These are phyloP conservation scores for Pseudonaja textilis DNA, from an alignment of 2,113 vertebrate genomes.

Conservation along the genomic window DNA sequence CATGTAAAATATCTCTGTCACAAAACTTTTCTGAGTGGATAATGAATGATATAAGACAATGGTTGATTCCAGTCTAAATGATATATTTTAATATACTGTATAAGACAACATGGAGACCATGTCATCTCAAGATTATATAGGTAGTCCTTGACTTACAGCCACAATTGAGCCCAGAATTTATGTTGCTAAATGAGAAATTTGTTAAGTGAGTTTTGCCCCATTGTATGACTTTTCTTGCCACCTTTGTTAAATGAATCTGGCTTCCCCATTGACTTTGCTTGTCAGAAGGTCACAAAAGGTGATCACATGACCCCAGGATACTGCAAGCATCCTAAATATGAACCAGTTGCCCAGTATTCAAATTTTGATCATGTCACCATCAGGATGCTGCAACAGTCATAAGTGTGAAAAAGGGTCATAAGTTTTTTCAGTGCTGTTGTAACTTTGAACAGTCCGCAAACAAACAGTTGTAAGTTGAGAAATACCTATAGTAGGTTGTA, in stretches of 20 bases:
- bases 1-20: not conserved
- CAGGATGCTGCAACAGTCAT: not conserved
- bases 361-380: not conserved
- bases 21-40: not conserved
- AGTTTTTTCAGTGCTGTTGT: not conserved
- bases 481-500: constrained; percentile 12
- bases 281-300: not conserved
- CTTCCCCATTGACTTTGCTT: not conserved
- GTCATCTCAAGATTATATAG: constrained; percentile 54
- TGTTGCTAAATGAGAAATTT: not conserved
- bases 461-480: not conserved
- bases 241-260: not conserved
- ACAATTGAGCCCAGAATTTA: not conserved
- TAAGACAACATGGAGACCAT: constrained; percentile 47
- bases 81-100: constrained; percentile 43
- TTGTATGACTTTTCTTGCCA: too few relatives aligned
- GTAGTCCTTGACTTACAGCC: not conserved
- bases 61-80: constrained; percentile 26
- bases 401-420: not conserved
- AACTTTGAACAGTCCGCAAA: not conserved
- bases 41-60: not conserved
- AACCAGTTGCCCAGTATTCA: not conserved
- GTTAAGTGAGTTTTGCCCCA: not conserved
- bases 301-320: not conserved
- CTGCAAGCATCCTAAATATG: not conserved